Conservation (phyloP, 2,113 vertebrate species). For the Protobothrops mucrosquamatus region DNA sequence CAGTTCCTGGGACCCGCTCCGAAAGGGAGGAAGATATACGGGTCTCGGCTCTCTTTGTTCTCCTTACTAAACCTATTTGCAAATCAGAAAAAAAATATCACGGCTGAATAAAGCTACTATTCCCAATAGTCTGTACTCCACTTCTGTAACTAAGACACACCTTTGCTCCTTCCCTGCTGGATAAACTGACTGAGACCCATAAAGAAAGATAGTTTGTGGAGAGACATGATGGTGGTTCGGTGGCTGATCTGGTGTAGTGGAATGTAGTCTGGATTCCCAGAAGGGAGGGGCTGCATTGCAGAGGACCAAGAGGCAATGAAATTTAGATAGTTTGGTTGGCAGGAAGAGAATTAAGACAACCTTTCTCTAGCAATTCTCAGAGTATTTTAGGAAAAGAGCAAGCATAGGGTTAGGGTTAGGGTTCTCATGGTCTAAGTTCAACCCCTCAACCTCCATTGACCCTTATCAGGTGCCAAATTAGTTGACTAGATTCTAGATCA, state of each 20-base stretch:
- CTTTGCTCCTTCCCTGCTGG: background rate
- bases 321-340: background rate
- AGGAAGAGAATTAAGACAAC: background rate
- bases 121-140: background rate
- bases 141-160: conserved; percentile 19
- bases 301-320: background rate
- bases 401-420: background rate
- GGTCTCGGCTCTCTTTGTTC: conserved; percentile 64
- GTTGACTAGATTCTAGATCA: conserved; percentile 4
- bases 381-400: background rate
- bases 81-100: background rate
- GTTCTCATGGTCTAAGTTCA: background rate
- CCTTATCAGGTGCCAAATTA: background rate
- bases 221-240: background rate
- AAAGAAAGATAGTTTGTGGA: background rate
- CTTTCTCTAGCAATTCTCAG: background rate
- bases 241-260: background rate
- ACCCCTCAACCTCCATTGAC: background rate
- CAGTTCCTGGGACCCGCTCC: conserved; percentile 81
- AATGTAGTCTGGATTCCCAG: background rate
- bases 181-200: background rate
- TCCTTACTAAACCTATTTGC: conserved; percentile 75
- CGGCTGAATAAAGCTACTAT: background rate
- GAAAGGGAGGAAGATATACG: conserved; percentile 76
- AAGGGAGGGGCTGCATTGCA: background rate